Conservation (phyloP, 2,113 vertebrate species). For the Hippolais icterina region DNA sequence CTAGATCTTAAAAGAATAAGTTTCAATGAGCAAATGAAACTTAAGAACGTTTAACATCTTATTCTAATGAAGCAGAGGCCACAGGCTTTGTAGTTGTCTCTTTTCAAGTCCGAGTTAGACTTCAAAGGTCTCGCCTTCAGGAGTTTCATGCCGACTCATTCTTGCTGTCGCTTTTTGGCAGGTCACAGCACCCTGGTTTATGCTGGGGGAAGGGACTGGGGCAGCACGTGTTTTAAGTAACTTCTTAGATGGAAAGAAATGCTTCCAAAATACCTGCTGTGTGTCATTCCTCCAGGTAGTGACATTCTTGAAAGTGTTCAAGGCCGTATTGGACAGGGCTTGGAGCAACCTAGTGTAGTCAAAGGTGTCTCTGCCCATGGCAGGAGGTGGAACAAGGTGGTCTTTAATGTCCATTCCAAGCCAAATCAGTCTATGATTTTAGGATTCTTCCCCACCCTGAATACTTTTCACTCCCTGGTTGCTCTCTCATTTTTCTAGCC, state of each 20-base stretch:
- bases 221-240: not conserved
- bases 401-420: not conserved
- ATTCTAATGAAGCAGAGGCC: slow-evolving; percentile 19
- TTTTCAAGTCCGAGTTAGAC: not conserved
- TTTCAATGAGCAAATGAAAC: not conserved
- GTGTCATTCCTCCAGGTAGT: not conserved
- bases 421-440: not conserved
- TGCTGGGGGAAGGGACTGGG: not conserved
- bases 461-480: not conserved
- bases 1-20: not conserved
- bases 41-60: not conserved
- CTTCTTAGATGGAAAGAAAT: not conserved
- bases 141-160: not conserved
- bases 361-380: not conserved
- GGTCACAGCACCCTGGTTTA: not conserved
- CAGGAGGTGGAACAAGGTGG: not conserved
- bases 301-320: not conserved
- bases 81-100: not conserved
- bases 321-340: not conserved
- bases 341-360: not conserved
- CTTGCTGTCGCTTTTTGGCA: not conserved
- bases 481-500: not conserved
- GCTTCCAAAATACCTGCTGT: not conserved
- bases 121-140: slow-evolving; percentile 24
- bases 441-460: not conserved